Evolutionary conservation across 2,888 invertebrate genomes (phyloP), one percentile per base, ranked within the genome.

Genomic region (Synanthedon tipuliformis): DNA sequence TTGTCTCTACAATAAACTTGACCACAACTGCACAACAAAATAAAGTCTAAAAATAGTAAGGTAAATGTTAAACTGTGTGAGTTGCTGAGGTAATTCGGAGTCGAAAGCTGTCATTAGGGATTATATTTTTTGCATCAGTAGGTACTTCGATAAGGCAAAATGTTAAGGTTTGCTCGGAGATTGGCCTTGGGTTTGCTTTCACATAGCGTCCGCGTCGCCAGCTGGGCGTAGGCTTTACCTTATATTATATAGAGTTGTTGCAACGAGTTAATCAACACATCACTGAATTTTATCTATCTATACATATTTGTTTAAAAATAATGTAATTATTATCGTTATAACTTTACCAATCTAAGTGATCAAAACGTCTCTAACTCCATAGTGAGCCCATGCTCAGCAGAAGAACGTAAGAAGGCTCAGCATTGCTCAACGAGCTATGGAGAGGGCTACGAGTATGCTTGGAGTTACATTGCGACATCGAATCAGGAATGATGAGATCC

Each of bases 151-250:
- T 71, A 63, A 69, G 69, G 61, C 66, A 59, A 81, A 81, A 83
- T 82, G 81, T 81, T 79, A 82, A 82, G 75, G 80, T 72, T 79
- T 68, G 54, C 58, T 51, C 53, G 51, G 56, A 55, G 59, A 49
- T 18, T 58, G 71, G 59, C 85, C 84, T 85, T 84, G 81, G 65
- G 57, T 59, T 59, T 59, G 68, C 80, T 84, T 83, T 81, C 80
- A 75, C 77, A 65, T 61, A 64, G 55, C 57, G 61, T 45, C 16
- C 49, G 49, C 23, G 49, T 59, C 57, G 54, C 65, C 59, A 68
- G 66, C 64, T 71, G 73, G 71, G 73, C 68, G 75, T 73, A 62
- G 66, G 64, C 62, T 67, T 63, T 54, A 59, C 45, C 41, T 56
- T 53, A 56, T 49, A 49, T 49, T 51, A 53, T 59, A 63, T 53